A percentile compares a stretch with the other conserved stretches of the same genome.
Conservation (phyloP, 2,113 vertebrate species). For the Prochilodus magdalenae region DNA sequence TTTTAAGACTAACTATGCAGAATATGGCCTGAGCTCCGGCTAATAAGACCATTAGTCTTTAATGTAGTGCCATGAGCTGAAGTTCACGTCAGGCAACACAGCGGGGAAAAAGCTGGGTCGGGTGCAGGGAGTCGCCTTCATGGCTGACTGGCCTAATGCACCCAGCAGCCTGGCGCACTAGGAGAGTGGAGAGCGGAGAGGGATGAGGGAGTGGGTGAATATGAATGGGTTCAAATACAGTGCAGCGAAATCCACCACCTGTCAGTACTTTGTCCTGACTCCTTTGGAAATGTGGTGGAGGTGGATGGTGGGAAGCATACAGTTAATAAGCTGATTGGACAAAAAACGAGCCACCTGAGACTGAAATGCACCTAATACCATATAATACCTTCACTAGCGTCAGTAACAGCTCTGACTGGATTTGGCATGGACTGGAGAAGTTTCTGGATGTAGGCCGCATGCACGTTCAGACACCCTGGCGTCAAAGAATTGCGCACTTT, state of each 20-base stretch:
- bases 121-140: conserved; percentile 20
- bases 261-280: not conserved
- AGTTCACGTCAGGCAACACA: not conserved
- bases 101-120: not conserved
- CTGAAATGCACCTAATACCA: too few species aligned
- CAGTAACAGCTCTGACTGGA: too few species aligned
- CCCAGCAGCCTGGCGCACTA: conserved; percentile 16
- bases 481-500: too few species aligned
- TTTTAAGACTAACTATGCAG: not conserved
- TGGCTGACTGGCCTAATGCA: conserved; percentile 17
- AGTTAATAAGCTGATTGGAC: too few species aligned
- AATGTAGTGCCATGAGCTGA: not conserved
- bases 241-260: not conserved
- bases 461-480: too few species aligned
- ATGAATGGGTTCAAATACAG: not conserved
- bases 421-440: too few species aligned
- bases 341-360: too few species aligned
- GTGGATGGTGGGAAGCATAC: too few species aligned
- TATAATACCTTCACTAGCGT: too few species aligned
- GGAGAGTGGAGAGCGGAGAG: not conserved
- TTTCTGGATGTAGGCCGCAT: too few species aligned
- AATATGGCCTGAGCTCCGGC: not conserved
- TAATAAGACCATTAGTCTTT: not conserved
- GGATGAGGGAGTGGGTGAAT: not conserved
- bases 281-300: too few species aligned